Evolutionary conservation across 2,888 invertebrate species (phyloP), one percentile per base, ranked within the genome.

Genomic region (Torymus tubicola): DNA sequence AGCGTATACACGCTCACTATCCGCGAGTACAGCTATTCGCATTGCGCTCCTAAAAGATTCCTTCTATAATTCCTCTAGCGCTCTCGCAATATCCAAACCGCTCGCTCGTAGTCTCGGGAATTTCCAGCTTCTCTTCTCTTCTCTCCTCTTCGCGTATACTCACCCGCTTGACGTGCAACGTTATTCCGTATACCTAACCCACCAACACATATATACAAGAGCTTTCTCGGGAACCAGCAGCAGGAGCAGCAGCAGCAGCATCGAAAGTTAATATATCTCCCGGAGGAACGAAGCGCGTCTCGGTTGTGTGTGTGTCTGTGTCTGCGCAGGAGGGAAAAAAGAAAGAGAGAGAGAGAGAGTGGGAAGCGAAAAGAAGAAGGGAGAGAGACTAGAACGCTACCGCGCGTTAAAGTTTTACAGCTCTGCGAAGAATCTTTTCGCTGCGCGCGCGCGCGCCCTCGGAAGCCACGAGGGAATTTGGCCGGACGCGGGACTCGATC

Each of bases 391-490:
- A 4, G 31, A 52, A 67, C 42, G 18, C n/a, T 10, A 50, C 50
- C 12, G 50, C 18, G 65, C 72, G 69, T 79, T 81, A 73, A 80
- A 73, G 76, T 80, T 76, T 82, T 82, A 82, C 72, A 80, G 55
- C 55, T 60, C 64, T n/a, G n/a, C 55, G 73, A 72, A 69, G 73
- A 73, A 80, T 77, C 80, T 80, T 80, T 82, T 70, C 42, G 67
- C 70, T 12, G 64, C 55, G 21, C 18, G 16, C 24, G 5, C 16
- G n/a, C 58, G n/a, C 12, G 65, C 42, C 52, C 58, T 16, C 58
- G 55, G 42, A 42, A 42, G 8, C 42, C 42, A 13, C 24, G 14
- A 3, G 61, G 53, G 55, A 42, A 42, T 42, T 42, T 67, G 12
- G 21, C 67, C 11, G 14, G 3, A 4, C 65, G 52, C 60, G 24